These are phyloP conservation scores for Calliopum simillimum DNA, from an alignment of 2,888 invertebrate genomes.

Conservation along the genomic window DNA sequence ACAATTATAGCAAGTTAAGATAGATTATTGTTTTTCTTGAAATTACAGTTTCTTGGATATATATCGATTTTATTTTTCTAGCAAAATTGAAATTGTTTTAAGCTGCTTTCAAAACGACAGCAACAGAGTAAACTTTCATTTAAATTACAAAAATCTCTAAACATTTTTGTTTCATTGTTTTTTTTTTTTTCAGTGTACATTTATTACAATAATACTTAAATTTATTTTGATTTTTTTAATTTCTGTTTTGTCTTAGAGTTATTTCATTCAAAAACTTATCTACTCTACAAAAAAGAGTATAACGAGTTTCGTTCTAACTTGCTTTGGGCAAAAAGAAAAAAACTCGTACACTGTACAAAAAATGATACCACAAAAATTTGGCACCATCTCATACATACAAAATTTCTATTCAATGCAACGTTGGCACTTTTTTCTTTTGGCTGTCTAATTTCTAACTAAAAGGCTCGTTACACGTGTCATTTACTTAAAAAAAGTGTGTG, in stretches of 20 bases:
- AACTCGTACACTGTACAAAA: background rate
- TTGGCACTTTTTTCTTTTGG: background rate
- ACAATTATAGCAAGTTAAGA: background rate
- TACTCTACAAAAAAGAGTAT: background rate
- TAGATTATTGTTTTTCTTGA: background rate
- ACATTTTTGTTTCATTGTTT: slow-evolving; percentile 6
- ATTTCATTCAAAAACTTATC: slow-evolving; percentile 3
- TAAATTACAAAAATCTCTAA: slow-evolving; percentile 40
- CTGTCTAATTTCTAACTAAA: background rate
- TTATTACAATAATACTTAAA: slow-evolving; percentile 10
- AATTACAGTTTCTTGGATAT: background rate
- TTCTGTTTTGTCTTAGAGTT: background rate
- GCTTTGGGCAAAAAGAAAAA: no score
- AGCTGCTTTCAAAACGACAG: no score
- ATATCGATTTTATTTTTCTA: background rate
- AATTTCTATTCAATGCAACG: background rate
- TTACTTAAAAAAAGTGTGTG: slow-evolving; percentile 1
- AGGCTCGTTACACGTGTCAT: slow-evolving; percentile 12
- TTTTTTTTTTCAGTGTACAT: background rate
- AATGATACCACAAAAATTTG: slow-evolving; percentile 4
- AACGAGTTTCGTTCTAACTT: no score
- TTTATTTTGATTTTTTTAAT: slow-evolving; percentile 2
- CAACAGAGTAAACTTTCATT: slow-evolving; percentile 41
- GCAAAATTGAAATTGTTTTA: background rate
- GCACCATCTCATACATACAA: background rate